These are phyloP conservation scores for Trichonephila clavipes DNA, from an alignment of 1,140 invertebrate genomes.

Conservation along the genomic window DNA sequence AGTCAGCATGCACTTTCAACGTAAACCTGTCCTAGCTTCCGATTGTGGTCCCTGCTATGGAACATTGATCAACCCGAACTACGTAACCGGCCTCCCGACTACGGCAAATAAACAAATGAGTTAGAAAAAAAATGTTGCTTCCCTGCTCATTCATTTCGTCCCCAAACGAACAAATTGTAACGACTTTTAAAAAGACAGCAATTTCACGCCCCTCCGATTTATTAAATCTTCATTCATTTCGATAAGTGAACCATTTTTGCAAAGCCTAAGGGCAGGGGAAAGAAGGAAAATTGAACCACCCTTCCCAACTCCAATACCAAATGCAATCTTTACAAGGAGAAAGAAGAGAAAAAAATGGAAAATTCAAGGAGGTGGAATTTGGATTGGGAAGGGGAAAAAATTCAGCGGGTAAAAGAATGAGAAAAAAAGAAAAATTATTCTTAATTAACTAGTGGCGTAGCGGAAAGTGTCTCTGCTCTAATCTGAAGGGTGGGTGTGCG, in stretches of 20 bases:
- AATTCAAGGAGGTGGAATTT: conserved; percentile 14
- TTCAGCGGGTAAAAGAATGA: not conserved
- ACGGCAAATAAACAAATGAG: conserved; percentile 25
- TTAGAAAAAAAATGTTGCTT: not conserved
- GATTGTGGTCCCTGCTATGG: not conserved
- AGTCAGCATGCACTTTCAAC: not conserved
- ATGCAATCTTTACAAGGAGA: not conserved
- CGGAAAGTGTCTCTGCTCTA: conserved; percentile 29
- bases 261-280: not conserved
- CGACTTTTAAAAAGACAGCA: conserved; percentile 72
- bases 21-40: not conserved
- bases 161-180: conserved; percentile 46
- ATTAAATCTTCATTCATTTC: conserved; percentile 74
- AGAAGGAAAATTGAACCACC: conserved; percentile 22
- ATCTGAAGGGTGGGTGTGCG: conserved; percentile 9
- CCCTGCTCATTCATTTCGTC: conserved; percentile 29
- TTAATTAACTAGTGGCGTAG: conserved; percentile 55
- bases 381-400: not conserved
- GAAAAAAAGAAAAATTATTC: conserved; percentile 22
- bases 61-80: not conserved
- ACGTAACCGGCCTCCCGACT: not conserved
- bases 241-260: conserved; percentile 67
- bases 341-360: conserved; percentile 20
- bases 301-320: not conserved
- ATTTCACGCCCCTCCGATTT: conserved; percentile 67